Evolutionary conservation across 1,140 invertebrate genomes (phyloP), one percentile per base, ranked within the genome.

Genomic region (Planococcus citri): DNA sequence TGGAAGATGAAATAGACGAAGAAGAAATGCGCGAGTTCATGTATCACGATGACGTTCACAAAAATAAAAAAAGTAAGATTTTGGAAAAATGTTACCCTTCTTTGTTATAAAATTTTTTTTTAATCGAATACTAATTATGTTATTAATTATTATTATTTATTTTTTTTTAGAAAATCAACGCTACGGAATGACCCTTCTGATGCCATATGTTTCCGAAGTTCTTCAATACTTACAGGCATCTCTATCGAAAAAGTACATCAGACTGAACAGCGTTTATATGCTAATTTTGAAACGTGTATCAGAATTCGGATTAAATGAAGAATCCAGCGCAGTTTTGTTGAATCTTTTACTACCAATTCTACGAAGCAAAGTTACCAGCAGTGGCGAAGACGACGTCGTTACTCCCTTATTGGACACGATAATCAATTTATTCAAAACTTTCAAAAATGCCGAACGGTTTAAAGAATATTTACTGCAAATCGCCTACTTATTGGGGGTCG

Each of bases 261-360:
- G 24, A 25, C 17, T 64, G 10, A 27, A 64, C 24, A 17, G 60
- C 3, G 25, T 27, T 24, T 64, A 64, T 27, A 71, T 71, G 71
- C 61, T 68, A 10, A 71, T 71, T 27, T 58, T 71, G 1, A 71
- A 58, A 17, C 37, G 60, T 38, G 58, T 68, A 17, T 69, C 71
- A 9, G 71, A 69, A 67, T 27, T 71, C 6, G 68, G 61, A 1
- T 29, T 24, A 21, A 60, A 71, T 51, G 27, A 71, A 69, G 58
- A 71, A 33, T 69, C 71, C 1, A 71, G 71, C 69, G 60, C 71
- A 64, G 61, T 81, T 8, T 77, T 94, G 12, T 76, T 93, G 1
- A 80, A 82, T 68, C 77, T 95, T 0, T 76, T 92, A 1, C 74
- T 95, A 57, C 91, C 91, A 0, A 85, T 92, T 69, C 79, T 92